A percentile compares a stretch with the other conserved stretches of the same genome.
phyloP scores from a whole-genome alignment of 1,140 invertebrate species.

The Polypedilum vanderplanki region DNA sequence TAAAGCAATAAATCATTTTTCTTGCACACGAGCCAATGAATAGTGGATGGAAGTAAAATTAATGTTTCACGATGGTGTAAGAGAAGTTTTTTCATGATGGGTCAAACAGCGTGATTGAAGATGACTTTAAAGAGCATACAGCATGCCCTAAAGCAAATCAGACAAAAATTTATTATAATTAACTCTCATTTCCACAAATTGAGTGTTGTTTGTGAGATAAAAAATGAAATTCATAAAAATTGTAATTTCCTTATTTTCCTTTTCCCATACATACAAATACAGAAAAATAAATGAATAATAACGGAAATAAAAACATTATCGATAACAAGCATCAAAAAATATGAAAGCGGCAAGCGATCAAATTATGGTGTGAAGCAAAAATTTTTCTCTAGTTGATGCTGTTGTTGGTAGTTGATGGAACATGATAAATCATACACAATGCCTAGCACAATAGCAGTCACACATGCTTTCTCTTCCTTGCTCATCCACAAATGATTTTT shows the following conservation, averaged over 20 bases:
- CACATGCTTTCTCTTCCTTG: neutral
- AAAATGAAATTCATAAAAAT: neutral
- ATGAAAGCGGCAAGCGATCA: neutral
- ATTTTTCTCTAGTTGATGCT: neutral
- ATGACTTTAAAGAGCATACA: too few relatives aligned
- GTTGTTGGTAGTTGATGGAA: neutral
- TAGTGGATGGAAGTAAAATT: too few relatives aligned
- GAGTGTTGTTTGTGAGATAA: neutral
- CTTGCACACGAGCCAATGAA: too few relatives aligned
- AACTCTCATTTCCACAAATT: too few relatives aligned
- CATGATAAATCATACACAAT: neutral
- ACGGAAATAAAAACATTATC: slow-evolving; percentile 1
- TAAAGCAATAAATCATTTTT: too few relatives aligned
- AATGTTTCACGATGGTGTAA: too few relatives aligned
- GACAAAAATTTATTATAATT: too few relatives aligned
- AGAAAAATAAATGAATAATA: slow-evolving; percentile 9
- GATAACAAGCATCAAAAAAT: slow-evolving; percentile 10
- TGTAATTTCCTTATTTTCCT: neutral
- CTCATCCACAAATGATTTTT: slow-evolving; percentile 13
- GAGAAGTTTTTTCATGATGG: too few relatives aligned
- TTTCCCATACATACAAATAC: too few relatives aligned
- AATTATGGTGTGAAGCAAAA: neutral
- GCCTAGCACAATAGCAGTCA: neutral
- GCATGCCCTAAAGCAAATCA: too few relatives aligned
- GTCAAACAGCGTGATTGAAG: too few relatives aligned